A percentile compares a stretch with the other conserved stretches of the same genome.
These are phyloP conservation scores for Eristalis tenax DNA, from an alignment of 2,888 invertebrate genomes.

Conservation along the genomic window DNA sequence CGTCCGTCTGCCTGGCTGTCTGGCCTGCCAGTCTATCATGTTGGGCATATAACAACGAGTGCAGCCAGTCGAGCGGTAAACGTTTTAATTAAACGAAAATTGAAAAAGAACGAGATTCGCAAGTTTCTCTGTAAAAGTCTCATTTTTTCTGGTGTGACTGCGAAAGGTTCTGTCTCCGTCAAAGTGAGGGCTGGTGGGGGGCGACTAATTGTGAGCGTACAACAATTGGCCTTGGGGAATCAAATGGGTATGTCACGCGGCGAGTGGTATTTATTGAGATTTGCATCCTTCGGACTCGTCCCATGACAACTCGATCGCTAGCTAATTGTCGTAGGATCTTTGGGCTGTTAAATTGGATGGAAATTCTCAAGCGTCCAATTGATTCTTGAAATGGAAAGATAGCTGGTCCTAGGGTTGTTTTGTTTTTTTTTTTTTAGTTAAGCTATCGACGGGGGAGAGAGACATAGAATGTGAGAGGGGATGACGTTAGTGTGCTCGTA, in stretches of 20 bases:
- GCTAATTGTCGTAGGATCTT: neutral
- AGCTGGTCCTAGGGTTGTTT: neutral
- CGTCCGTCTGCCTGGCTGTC: neutral
- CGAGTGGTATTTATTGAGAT: neutral
- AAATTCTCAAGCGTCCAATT: neutral
- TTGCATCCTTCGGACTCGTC: neutral
- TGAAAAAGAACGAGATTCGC: slow-evolving; percentile 45
- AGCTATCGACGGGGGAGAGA: neutral
- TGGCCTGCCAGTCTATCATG: slow-evolving; percentile 45
- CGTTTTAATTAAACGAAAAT: slow-evolving; percentile 68
- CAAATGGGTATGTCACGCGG: neutral
- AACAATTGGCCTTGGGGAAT: neutral
- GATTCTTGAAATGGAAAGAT: neutral
- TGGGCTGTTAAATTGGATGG: neutral
- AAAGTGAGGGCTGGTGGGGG: neutral
- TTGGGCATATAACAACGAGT: slow-evolving; percentile 55
- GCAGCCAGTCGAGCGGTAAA: slow-evolving; percentile 56
- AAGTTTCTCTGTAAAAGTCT: neutral
- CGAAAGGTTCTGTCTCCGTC: neutral
- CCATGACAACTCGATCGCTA: neutral
- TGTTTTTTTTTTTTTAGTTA: neutral
- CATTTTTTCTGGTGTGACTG: neutral
- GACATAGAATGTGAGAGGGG: neutral
- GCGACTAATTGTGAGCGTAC: neutral
- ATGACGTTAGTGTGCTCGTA: neutral